Evolutionary conservation across 2,888 invertebrate species (phyloP).

Genomic region (Metacarcinus magister): DNA sequence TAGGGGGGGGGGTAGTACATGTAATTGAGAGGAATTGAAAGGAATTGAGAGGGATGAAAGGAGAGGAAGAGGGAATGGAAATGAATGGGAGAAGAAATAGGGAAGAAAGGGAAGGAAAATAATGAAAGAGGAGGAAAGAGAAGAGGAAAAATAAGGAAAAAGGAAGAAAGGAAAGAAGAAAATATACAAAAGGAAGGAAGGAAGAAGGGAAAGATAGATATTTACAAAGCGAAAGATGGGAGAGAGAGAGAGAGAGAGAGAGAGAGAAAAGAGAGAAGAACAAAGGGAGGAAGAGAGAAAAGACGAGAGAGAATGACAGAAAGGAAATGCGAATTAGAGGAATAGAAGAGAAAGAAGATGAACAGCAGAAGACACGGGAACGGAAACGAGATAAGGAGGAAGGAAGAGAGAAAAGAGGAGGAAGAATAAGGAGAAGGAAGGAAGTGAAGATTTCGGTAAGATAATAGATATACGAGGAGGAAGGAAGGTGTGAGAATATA

Average conservation of each 20-base stretch:
- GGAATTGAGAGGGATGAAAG: neutral
- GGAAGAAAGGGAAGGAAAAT: neutral
- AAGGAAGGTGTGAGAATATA: no score
- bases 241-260: neutral
- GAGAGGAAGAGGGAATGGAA: neutral
- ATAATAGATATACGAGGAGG: no score
- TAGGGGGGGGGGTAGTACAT: neutral
- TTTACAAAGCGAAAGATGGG: neutral
- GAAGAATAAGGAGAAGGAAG: no score
- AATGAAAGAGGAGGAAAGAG: neutral
- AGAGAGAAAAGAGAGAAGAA: neutral
- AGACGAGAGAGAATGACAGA: neutral
- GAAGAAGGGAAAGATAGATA: no score
- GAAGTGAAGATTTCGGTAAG: no score
- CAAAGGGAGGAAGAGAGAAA: neutral
- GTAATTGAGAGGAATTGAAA: neutral
- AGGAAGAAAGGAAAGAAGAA: neutral
- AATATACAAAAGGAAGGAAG: neutral
- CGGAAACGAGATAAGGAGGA: neutral
- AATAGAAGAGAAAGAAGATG: neutral
- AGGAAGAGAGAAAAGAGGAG: no score
- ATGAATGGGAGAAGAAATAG: neutral
- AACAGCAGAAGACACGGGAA: neutral
- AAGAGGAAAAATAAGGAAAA: neutral
- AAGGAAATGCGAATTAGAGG: neutral